Percentiles rank a stretch among this genome's conserved stretches.
phyloP scores from a whole-genome alignment of 2,797 vertebrate genomes.

The Sebastiscus tertius region DNA sequence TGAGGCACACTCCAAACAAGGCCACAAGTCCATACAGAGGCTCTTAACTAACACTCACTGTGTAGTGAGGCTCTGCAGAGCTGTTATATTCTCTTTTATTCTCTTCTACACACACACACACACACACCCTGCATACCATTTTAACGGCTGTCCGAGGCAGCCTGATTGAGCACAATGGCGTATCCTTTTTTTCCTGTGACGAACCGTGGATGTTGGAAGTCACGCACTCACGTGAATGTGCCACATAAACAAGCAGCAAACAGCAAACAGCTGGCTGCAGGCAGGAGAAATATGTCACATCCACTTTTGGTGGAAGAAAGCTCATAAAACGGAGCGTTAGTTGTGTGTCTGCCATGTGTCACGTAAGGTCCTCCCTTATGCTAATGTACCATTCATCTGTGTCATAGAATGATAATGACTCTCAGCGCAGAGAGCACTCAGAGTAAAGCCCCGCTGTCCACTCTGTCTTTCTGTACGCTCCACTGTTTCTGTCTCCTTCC shows the following conservation, averaged over 20 bases:
- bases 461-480: slow-evolving; percentile 1
- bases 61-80: slow-evolving; percentile 58
- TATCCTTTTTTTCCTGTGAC: slow-evolving; percentile 42
- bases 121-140: slow-evolving; percentile 25
- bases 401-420: slow-evolving; percentile 68
- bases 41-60: slow-evolving; percentile 68
- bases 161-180: slow-evolving; percentile 46
- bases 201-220: slow-evolving; percentile 41
- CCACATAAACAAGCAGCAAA: slow-evolving; percentile 24
- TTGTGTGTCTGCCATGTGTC: slow-evolving; percentile 59
- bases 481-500: not conserved
- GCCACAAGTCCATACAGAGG: slow-evolving; percentile 70
- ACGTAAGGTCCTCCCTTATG: slow-evolving; percentile 61
- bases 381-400: slow-evolving; percentile 74
- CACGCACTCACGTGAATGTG: slow-evolving; percentile 22
- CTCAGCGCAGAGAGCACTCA: slow-evolving; percentile 60
- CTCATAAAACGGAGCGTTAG: slow-evolving; percentile 39
- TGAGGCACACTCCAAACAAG: slow-evolving; percentile 74
- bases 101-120: slow-evolving; percentile 40
- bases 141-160: slow-evolving; percentile 19
- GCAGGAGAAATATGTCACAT: not conserved
- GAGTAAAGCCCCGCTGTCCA: slow-evolving; percentile 45
- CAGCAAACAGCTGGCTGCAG: not conserved
- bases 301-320: slow-evolving; percentile 9
- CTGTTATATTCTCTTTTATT: slow-evolving; percentile 74